Percentiles rank a stretch among this genome's conserved stretches.
Conservation (phyloP, 2,888 invertebrate genomes). For the Notodonta dromedarius region DNA sequence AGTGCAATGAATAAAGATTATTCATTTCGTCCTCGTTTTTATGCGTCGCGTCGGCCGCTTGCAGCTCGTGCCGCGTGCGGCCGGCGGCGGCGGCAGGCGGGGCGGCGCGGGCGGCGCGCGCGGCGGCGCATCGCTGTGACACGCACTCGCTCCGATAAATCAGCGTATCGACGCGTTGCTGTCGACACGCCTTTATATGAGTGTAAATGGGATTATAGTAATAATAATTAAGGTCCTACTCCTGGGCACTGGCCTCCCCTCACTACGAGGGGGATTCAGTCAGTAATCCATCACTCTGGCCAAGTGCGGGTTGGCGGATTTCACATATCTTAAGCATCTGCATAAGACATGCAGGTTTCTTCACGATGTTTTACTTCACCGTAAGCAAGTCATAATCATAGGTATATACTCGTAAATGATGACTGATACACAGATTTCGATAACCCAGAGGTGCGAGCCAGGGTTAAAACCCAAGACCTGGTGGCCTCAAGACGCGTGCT, state of each 20-base stretch:
- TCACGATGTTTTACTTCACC: too few relatives aligned
- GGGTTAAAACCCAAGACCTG: too few relatives aligned
- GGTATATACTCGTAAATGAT: not conserved
- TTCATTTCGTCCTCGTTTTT: slow-evolving; percentile 59
- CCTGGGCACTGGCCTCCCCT: too few relatives aligned
- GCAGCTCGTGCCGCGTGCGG: slow-evolving; percentile 23
- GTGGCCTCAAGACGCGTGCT: too few relatives aligned
- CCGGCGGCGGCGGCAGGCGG: slow-evolving; percentile 10
- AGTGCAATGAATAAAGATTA: slow-evolving; percentile 68
- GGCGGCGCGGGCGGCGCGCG: slow-evolving; percentile 19
- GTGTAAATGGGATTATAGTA: too few relatives aligned
- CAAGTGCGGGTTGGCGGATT: too few relatives aligned
- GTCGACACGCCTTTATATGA: slow-evolving; percentile 30
- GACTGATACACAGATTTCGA: not conserved
- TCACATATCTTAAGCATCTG: too few relatives aligned
- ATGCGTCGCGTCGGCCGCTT: slow-evolving; percentile 38
- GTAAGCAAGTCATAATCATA: not conserved
- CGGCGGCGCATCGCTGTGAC: slow-evolving; percentile 1
- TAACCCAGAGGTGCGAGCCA: too few relatives aligned
- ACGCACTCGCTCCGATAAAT: slow-evolving; percentile 4
- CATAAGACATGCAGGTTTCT: too few relatives aligned
- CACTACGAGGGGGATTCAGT: too few relatives aligned
- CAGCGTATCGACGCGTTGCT: slow-evolving; percentile 15
- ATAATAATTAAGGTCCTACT: too few relatives aligned
- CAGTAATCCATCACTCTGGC: too few relatives aligned